Conservation (phyloP, 2,797 vertebrate species). For the Notolepis coatsorum region DNA sequence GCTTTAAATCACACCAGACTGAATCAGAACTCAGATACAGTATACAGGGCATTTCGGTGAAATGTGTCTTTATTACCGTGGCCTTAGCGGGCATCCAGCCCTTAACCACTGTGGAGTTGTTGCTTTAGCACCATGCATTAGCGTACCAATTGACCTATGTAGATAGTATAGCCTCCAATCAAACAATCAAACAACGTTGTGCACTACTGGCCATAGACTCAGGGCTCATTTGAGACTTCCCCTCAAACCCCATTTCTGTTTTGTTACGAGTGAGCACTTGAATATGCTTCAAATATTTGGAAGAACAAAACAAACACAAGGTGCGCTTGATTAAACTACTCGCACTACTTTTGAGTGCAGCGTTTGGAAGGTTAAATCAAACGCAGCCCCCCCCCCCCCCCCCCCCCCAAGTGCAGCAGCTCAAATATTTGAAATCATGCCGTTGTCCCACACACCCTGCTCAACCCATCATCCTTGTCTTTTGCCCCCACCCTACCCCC, state of each 20-base stretch:
- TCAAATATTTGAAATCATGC: slow-evolving; percentile 70
- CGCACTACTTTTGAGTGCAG: neutral
- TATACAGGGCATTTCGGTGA: too few species aligned
- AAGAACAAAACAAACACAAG: slow-evolving; percentile 17
- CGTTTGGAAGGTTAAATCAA: slow-evolving; percentile 29
- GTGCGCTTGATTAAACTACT: slow-evolving; percentile 41
- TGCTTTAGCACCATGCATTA: too few species aligned
- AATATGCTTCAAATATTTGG: slow-evolving; percentile 70
- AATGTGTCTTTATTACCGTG: too few species aligned
- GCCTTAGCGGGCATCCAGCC: too few species aligned
- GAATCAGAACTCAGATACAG: too few species aligned
- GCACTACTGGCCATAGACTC: slow-evolving; percentile 51
- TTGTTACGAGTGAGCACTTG: slow-evolving; percentile 55
- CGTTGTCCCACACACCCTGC: slow-evolving; percentile 73
- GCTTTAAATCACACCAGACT: too few species aligned
- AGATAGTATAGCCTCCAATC: too few species aligned
- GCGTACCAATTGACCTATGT: too few species aligned
- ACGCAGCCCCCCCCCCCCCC: too few species aligned
- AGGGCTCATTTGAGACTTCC: slow-evolving; percentile 53
- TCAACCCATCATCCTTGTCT: slow-evolving; percentile 71
- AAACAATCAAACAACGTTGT: slow-evolving; percentile 32
- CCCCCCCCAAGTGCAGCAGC: slow-evolving; percentile 18
- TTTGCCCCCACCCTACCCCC: slow-evolving; percentile 73
- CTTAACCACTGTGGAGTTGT: too few species aligned
- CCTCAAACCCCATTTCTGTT: slow-evolving; percentile 40